Conservation (phyloP, 2,113 vertebrate genomes). For the Chauna torquata region DNA sequence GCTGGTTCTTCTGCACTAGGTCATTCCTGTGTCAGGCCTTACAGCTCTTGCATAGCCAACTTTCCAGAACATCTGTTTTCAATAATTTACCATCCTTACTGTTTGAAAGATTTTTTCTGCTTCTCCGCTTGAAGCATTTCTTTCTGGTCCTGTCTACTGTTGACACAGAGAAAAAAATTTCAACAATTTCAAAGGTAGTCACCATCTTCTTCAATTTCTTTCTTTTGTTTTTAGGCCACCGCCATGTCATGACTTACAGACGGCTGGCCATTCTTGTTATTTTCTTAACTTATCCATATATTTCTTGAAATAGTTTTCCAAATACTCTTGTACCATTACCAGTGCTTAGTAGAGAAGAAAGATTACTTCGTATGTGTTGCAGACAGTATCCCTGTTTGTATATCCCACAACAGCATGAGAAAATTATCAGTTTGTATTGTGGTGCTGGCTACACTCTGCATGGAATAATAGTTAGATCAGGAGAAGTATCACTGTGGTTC, state of each 20-base stretch:
- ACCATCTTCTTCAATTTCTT: background rate
- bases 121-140: background rate
- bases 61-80: background rate
- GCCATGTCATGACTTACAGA: background rate
- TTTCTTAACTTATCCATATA: background rate
- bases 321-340: background rate
- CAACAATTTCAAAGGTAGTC: background rate
- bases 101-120: background rate
- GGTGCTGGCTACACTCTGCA: background rate
- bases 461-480: background rate
- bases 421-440: background rate
- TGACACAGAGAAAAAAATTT: background rate
- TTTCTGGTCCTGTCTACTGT: background rate
- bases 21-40: background rate
- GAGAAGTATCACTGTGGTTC: background rate
- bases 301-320: background rate
- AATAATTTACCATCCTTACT: background rate
- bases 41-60: background rate
- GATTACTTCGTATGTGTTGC: background rate
- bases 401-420: background rate
- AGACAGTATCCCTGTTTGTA: background rate
- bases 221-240: background rate
- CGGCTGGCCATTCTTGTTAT: background rate
- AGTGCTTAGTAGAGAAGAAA: background rate
- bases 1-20: background rate